Evolutionary conservation across 2,797 vertebrate species (phyloP).

Genomic region (Cossypha polioptera): DNA sequence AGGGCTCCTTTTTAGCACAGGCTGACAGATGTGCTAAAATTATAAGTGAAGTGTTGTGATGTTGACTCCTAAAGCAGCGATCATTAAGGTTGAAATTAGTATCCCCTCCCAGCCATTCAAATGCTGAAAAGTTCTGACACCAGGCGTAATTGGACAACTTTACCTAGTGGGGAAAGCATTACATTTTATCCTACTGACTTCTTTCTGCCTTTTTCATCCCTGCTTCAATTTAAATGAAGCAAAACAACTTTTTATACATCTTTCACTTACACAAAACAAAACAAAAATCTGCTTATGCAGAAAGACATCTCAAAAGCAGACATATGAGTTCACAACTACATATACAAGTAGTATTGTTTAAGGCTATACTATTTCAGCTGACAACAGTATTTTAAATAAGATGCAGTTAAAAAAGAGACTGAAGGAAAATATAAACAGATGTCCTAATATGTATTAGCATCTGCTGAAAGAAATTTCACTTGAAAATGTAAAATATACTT

Average conservation of each 20-base stretch:
- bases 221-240: slow-evolving; percentile 60
- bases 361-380: slow-evolving; percentile 54
- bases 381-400: slow-evolving; percentile 54
- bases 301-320: slow-evolving; percentile 66
- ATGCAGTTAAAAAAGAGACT: slow-evolving; percentile 12
- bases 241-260: slow-evolving; percentile 57
- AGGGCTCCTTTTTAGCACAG: slow-evolving; percentile 61
- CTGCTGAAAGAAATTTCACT: slow-evolving; percentile 51
- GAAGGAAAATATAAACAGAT: slow-evolving; percentile 50
- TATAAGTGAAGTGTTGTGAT: slow-evolving; percentile 65
- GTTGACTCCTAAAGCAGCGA: slow-evolving; percentile 66
- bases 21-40: slow-evolving; percentile 66
- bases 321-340: slow-evolving; percentile 38
- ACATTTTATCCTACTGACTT: slow-evolving; percentile 50
- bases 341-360: slow-evolving; percentile 61
- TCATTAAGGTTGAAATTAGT: slow-evolving; percentile 71
- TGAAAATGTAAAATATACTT: slow-evolving; percentile 33
- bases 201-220: slow-evolving; percentile 46
- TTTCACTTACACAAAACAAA: slow-evolving; percentile 59
- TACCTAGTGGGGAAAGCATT: slow-evolving; percentile 56
- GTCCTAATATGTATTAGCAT: slow-evolving; percentile 63
- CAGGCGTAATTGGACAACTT: slow-evolving; percentile 64
- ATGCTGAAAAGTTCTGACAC: slow-evolving; percentile 66
- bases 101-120: slow-evolving; percentile 64
- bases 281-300: slow-evolving; percentile 72